Conservation (phyloP, 2,888 invertebrate genomes). For the Epinotia bilunana region DNA sequence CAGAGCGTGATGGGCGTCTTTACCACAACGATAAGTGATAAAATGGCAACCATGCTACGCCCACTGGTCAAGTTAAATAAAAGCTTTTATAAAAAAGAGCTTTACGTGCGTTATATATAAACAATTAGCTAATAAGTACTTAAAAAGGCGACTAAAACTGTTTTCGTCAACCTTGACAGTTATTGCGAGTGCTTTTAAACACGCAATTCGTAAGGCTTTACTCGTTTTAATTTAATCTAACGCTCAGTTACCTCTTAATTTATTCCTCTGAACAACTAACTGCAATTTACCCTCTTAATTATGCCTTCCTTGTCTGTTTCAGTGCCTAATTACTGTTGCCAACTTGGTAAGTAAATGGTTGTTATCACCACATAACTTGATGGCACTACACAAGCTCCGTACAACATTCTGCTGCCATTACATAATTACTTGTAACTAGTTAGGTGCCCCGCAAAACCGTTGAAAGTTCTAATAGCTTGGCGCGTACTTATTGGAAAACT, state of each 20-base stretch:
- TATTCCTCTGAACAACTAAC: slow-evolving; percentile 12
- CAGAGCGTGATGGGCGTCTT: too few species aligned
- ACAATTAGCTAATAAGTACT: neutral
- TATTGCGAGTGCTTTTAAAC: neutral
- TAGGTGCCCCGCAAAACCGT: neutral
- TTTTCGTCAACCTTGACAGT: neutral
- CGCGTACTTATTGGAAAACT: slow-evolving; percentile 7
- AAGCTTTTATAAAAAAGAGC: too few species aligned
- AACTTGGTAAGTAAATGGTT: slow-evolving; percentile 17
- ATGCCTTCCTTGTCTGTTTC: slow-evolving; percentile 20
- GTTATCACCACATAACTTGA: slow-evolving; percentile 3
- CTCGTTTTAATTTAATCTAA: slow-evolving; percentile 10
- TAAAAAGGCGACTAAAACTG: neutral
- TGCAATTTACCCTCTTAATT: slow-evolving; percentile 28
- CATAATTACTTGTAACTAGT: slow-evolving; percentile 20
- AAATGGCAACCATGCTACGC: too few species aligned
- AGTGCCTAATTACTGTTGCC: slow-evolving; percentile 28
- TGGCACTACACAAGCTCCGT: slow-evolving; percentile 1
- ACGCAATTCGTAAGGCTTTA: neutral
- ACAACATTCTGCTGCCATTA: slow-evolving; percentile 22
- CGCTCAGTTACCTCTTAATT: neutral
- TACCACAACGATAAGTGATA: too few species aligned
- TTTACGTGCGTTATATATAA: too few species aligned
- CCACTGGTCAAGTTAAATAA: too few species aligned
- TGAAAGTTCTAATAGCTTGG: slow-evolving; percentile 12